A percentile compares a stretch with the other conserved stretches of the same genome.
Conservation (phyloP, 2,888 invertebrate genomes). For the Cylindroiulus punctatus region DNA sequence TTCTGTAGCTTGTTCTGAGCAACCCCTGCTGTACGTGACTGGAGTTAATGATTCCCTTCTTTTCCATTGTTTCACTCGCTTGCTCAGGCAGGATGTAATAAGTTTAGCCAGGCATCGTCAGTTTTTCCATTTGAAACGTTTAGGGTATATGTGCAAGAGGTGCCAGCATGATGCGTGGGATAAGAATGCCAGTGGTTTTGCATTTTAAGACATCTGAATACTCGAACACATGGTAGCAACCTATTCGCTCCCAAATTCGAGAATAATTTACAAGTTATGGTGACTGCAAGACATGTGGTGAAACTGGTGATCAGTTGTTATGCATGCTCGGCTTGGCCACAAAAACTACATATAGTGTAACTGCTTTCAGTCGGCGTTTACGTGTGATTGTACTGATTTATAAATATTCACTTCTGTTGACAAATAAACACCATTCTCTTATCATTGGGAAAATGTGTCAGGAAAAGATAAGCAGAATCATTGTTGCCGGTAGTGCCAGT, state of each 20-base stretch:
- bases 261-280: too few species aligned
- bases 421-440: background rate
- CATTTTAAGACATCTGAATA: too few species aligned
- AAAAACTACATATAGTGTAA: too few species aligned
- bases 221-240: too few species aligned
- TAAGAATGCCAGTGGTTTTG: too few species aligned
- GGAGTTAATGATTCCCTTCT: constrained; percentile 25
- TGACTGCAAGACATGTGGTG: too few species aligned
- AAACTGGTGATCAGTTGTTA: too few species aligned
- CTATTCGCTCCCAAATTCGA: too few species aligned
- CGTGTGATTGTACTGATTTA: background rate
- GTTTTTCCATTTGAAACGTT: background rate
- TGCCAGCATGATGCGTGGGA: background rate
- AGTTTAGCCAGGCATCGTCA: background rate
- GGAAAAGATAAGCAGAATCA: background rate
- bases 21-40: constrained; percentile 11
- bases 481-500: background rate
- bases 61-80: background rate
- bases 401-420: background rate
- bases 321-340: too few species aligned
- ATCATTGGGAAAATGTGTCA: background rate
- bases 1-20: background rate
- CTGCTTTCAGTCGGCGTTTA: too few species aligned
- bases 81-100: background rate
- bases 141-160: too few species aligned